Evolutionary conservation across 2,797 vertebrate species (phyloP), one percentile per base, ranked within the genome.

Genomic region (Acrossocheilus fasciatus): DNA sequence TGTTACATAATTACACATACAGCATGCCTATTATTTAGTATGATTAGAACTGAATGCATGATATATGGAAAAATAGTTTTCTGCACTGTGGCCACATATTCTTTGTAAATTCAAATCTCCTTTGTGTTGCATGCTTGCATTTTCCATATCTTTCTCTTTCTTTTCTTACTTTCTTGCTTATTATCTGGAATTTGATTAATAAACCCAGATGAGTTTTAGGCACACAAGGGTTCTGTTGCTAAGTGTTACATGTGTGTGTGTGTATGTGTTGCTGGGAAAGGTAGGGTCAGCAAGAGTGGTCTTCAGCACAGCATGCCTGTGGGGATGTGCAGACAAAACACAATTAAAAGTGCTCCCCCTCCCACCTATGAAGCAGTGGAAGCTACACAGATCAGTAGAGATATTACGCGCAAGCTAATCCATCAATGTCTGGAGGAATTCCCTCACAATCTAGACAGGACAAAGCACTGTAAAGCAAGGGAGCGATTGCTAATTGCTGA

Each of bases 331-430:
- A 88, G 90, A 93, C 91, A 92, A 90, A 89, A 89, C 88, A 90
- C 93, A 93, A 95, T 95, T 95, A 94, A 95, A 95, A 93, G 89
- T 92, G 90, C 89, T 93, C 92, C 90, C 91, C 89, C 69, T 78
- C 89, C 89, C 92, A 90, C 89, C 89, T 90, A 88, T 88, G 94
- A 93, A 91, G 91, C 91, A 64, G 84, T 39, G 90, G 92, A 93
- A 90, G 91, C 69, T 82, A 84, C 91, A 87, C 89, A 91, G 93
- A 94, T 94, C 93, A 95, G 92, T 89, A 85, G 90, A 91, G 91
- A 93, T 94, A 93, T 95, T 94, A 93, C 91, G 89, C 89, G 90
- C 81, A 12, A 80, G 87, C 91, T 94, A 93, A 95, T 96, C 95
- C 93, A 95, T 95, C 95, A 95, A 90, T 93, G 94, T 94, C 94